A percentile compares a stretch with the other conserved stretches of the same genome.
Evolutionary conservation across 2,888 invertebrate species (phyloP).

Genomic region (Nasonovia ribisnigri): DNA sequence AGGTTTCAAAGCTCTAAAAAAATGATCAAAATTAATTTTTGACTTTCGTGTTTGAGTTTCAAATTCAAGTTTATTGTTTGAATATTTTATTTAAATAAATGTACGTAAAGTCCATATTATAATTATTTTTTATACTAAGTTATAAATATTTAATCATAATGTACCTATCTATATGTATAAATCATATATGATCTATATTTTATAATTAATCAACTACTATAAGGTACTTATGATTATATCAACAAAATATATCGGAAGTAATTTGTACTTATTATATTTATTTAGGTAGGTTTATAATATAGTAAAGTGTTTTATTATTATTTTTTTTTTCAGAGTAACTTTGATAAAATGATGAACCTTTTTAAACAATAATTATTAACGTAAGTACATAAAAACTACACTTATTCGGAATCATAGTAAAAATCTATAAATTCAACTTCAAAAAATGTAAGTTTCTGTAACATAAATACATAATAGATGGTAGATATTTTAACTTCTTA

Average conservation of each 20-base stretch:
- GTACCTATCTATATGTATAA: background rate
- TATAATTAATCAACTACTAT: background rate
- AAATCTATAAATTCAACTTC: slow-evolving; percentile 99
- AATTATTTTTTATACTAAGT: too few species aligned
- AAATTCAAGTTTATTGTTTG: background rate
- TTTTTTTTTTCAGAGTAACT: slow-evolving; percentile 80
- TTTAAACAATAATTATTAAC: slow-evolving; percentile 97
- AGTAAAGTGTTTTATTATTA: background rate
- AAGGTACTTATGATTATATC: background rate
- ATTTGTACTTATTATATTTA: background rate
- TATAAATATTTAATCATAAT: too few species aligned
- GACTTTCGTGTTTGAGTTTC: slow-evolving; percentile 83
- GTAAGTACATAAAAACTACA: slow-evolving; percentile 98
- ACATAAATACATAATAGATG: background rate
- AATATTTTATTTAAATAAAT: background rate
- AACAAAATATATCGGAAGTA: background rate
- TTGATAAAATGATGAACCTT: slow-evolving; percentile 93
- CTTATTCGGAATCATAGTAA: slow-evolving; percentile 98
- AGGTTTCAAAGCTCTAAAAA: slow-evolving; percentile 99
- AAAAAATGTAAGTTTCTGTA: slow-evolving; percentile 83
- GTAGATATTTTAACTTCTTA: background rate
- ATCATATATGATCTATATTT: too few species aligned
- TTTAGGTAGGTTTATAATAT: background rate
- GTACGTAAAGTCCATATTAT: too few species aligned
- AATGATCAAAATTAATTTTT: slow-evolving; percentile 99